Base-by-base conservation (phyloP, 1,140 invertebrate species). In the Nixonia krombeini region DNA sequence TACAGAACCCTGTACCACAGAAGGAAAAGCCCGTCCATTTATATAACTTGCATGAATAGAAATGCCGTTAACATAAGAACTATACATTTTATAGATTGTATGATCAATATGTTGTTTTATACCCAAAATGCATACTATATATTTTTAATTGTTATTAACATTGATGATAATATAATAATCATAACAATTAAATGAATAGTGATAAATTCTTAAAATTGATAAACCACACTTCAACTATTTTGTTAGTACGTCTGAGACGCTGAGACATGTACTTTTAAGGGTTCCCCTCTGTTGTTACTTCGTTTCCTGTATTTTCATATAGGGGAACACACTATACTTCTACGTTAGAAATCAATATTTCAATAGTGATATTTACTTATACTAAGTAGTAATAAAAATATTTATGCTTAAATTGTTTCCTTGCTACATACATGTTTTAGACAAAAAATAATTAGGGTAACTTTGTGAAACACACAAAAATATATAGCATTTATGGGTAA, bases 1-100 rank as follows among this genome's bases (percentile, higher is more conserved):
- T 63, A 67, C 46, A 71, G 59, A 67, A 63, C 62, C 71, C 67
- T 74, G 66, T 61, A 72, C 65, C 62, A 72, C 55, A 74, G 72
- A 71, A 76, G 67, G 66, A 64, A 62, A 72, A 72, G 59, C 67
- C 55, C 58, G 53, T 61, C 65, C 42, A 46, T 61, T 49, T 51
- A 63, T 47, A 68, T 62, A 59, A 68, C 52, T 65, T 66, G 46
- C 61, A 57, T 58, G 33, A 66, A 63, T 56, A 70, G 44, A 61
- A 62, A 37, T 59, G 63, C 57, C 61, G 47, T 73, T 73, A 64
- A 64, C 50, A 49, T 58, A 49, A 63, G 66, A 13, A 69, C 66
- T 69, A 55, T 72, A 64, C 58, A 68, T 49, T 40, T 59, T 57
- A 57, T 65, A 58, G 52, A 73, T 42, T 57, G 38, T 68, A 37